Base-by-base conservation (phyloP, 2,888 invertebrate species). In the Sarcophaga caerulescens region DNA sequence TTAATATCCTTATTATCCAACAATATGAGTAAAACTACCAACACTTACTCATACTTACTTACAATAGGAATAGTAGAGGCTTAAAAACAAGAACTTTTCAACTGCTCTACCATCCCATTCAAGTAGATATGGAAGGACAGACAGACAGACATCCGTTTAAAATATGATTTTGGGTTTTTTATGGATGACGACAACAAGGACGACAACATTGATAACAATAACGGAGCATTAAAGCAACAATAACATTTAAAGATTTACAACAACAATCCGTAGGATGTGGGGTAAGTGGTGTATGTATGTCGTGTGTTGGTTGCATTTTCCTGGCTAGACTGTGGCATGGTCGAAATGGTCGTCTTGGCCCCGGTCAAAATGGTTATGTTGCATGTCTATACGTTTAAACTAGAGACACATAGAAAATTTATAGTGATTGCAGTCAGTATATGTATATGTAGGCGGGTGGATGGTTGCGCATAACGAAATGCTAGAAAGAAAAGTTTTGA, bases 81-180 rank as follows among this genome's bases (percentile, higher is more conserved):
- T 80, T 77, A 35, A 10, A 35, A 81, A 85, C 76, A 75, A 85
- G 68, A 80, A 80, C 76, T 80, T 85, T 83, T 83, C 71, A 80
- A 14, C 52, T 12, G 23, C 66, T 59, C 80, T 80, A 62, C 65
- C 52, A 14, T 52, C 47, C 77, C 59, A 82, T 85, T 85, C 85
- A 73, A 69, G 68, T 79, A 35, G 35, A 35, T n/a, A n/a, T 35
- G 35, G 0, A 35, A 8, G 10, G 35, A 35, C 10, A 35, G 25
- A 35, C 52, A 85, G 76, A 52, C 52, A 82, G 80, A 76, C 82
- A 85, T 85, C 76, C 85, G 80, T 80, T 85, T 65, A 78, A 84
- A 84, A 78, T 86, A 81, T 86, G 86, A 86, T 84, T 84, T 78
- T 78, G 77, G 83, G 44, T n/a, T 83, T 81, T 81, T 79, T 77